Base-by-base conservation (phyloP, 2,113 vertebrate genomes). In the Gymnobelideus leadbeateri region DNA sequence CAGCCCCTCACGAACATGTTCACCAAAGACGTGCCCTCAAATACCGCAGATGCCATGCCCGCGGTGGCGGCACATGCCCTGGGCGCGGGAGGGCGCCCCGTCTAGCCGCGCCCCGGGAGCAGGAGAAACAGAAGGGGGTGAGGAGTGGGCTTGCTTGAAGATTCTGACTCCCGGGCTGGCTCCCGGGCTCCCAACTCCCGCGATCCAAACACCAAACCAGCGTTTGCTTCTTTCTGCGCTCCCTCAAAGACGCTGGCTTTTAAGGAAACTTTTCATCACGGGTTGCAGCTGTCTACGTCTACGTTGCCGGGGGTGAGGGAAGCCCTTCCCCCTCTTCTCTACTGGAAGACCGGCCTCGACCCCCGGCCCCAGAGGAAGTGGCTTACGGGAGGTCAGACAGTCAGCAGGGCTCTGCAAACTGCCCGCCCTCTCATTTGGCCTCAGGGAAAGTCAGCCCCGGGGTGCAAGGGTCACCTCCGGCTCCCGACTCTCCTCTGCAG, bases 1-100 rank as follows among this genome's bases (percentile, higher is more conserved):
- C 99, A 99, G 98, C 99, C 99, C 97, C 99, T 99, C 96, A 99
- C 99, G 97, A 99, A 99, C 99, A 99, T 99, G 98, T 99, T 99
- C 98, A 99, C 99, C 97, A 99, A 99, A 95, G 99, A 99, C 89
- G 99, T 99, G 97, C 99, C 99, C 96, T 99, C 99, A 98, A 99
- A 99, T 98, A 99, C 99, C 54, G 99, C 99, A 98, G 99, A 99
- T 98, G 99, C 99, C 99, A 99, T 99, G 96, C 98, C 97, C 97
- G 97, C 95, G 94, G 97, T 89, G 93, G 95, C 95, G 91, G 96
- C 98, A 89, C 97, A 98, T 98, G 96, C 98, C 98, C 97, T 95
- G n/a, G 92, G 97, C 96, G 94, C 96, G 96, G 94, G 89, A 94
- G 97, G 97, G 96, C 95, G 95, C 96, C 97, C 96, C 93, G 93